Base-by-base conservation (phyloP, 2,888 invertebrate genomes). In the Hyles lineata region DNA sequence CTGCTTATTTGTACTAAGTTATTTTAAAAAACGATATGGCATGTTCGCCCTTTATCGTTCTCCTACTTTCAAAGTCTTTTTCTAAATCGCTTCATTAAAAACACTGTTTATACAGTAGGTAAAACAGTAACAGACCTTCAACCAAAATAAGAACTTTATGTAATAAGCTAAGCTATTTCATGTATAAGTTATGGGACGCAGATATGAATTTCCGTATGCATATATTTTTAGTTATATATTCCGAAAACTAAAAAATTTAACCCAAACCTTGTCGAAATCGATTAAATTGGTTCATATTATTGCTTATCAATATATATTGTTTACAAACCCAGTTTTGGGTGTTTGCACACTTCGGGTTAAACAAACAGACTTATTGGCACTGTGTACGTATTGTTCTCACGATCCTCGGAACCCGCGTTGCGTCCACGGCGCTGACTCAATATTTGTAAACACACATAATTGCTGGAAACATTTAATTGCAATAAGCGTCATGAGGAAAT, bases 361-460 rank as follows among this genome's bases (percentile, higher is more conserved):
- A 43, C 50, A 23, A 21, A 50, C 67, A 23, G 43, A 23, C 50
- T 43, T 50, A 23, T 43, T 23, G 43, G 43, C 11, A 43, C 63
- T 9, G 63, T 43, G 35, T 67, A 43, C 23, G 67, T 43, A 50
- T 67, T 67, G 43, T 67, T 50, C 23, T 43, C 67, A 70, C 21
- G 29, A 25, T 70, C 29, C 29, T 19, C 8, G n/a, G 70, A 52
- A 52, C n/a, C 19, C 25, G 29, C 29, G n/a, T 70, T 55, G 70
- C 52, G 55, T 29, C 52, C 70, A 25, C 25, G 25, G 17, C 17
- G 52, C 52, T 55, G 55, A 55, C 21, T 70, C 58, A 70, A 72
- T 72, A 55, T 63, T 72, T 63, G 55, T 72, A 71, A 71, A 71
- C 71, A 71, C 61, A 71, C 15, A 8, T 70, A 60, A 52, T 50